Evolutionary conservation across 2,888 invertebrate species (phyloP).

Genomic region (Catocala fraxini): DNA sequence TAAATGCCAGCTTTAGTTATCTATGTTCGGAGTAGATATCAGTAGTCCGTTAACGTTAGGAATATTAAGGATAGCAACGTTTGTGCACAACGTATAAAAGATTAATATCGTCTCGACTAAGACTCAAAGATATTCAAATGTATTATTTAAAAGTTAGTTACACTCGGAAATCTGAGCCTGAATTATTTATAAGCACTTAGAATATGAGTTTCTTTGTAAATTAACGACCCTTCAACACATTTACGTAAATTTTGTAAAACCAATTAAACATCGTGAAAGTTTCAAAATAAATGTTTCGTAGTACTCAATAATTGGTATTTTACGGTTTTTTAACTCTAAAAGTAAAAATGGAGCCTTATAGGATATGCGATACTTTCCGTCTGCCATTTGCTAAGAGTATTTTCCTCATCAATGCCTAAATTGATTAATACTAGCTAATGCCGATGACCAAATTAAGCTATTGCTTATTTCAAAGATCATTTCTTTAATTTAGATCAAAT

Average conservation of each 20-base stretch:
- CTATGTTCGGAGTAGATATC: background rate
- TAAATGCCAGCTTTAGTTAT: background rate
- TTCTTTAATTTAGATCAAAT: too few relatives aligned
- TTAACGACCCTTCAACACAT: slow-evolving; percentile 1
- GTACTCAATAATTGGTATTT: too few relatives aligned
- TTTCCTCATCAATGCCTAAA: too few relatives aligned
- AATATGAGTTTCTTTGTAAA: slow-evolving; percentile 16
- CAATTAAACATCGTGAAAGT: background rate
- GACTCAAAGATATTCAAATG: slow-evolving; percentile 33
- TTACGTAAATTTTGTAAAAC: background rate
- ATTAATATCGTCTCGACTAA: slow-evolving; percentile 6
- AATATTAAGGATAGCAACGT: slow-evolving; percentile 8
- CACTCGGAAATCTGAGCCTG: slow-evolving; percentile 13
- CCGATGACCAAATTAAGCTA: too few relatives aligned
- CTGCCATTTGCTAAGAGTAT: too few relatives aligned
- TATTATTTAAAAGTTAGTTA: slow-evolving; percentile 35
- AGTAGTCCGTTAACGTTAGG: slow-evolving; percentile 1
- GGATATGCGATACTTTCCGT: too few relatives aligned
- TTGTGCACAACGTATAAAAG: slow-evolving; percentile 6
- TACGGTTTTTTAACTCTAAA: too few relatives aligned
- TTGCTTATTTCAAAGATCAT: too few relatives aligned
- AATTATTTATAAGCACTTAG: slow-evolving; percentile 31
- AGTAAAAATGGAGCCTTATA: too few relatives aligned
- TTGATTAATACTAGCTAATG: background rate
- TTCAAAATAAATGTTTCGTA: too few relatives aligned